phyloP scores from a whole-genome alignment of 2,113 vertebrate genomes.

The Caretta caretta region DNA sequence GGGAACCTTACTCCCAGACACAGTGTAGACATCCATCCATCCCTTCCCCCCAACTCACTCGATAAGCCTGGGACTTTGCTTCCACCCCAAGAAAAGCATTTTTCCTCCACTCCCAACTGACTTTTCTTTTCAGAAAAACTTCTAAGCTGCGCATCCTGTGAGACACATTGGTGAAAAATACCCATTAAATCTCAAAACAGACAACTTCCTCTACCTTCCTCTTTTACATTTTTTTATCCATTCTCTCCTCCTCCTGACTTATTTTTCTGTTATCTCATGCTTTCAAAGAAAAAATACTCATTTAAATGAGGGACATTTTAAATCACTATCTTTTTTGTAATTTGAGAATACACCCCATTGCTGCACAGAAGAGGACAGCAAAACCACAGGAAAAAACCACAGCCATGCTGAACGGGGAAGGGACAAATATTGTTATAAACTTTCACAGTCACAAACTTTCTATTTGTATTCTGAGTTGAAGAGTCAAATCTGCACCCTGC shows the following conservation, averaged over 20 bases:
- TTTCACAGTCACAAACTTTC: background rate
- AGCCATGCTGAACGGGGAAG: background rate
- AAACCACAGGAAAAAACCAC: background rate
- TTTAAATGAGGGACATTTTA: background rate
- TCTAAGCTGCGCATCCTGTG: background rate
- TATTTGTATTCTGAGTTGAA: background rate
- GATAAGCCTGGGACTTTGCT: background rate
- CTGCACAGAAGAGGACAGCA: background rate
- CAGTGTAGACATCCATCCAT: background rate
- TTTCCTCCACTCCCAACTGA: background rate
- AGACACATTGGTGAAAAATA: background rate
- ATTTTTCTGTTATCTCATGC: background rate
- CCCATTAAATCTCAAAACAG: background rate
- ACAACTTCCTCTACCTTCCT: rapidly evolving
- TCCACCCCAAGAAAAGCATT: background rate
- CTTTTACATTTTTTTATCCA: background rate
- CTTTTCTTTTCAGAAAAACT: background rate
- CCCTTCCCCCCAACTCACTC: too few relatives aligned
- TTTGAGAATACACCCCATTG: background rate
- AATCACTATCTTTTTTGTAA: background rate
- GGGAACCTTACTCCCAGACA: background rate
- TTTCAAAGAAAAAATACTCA: background rate
- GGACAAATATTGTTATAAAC: background rate
- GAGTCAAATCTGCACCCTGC: background rate
- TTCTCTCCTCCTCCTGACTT: background rate